Evolutionary conservation across 1,140 invertebrate genomes (phyloP).

Genomic region (Colletes gigas): DNA sequence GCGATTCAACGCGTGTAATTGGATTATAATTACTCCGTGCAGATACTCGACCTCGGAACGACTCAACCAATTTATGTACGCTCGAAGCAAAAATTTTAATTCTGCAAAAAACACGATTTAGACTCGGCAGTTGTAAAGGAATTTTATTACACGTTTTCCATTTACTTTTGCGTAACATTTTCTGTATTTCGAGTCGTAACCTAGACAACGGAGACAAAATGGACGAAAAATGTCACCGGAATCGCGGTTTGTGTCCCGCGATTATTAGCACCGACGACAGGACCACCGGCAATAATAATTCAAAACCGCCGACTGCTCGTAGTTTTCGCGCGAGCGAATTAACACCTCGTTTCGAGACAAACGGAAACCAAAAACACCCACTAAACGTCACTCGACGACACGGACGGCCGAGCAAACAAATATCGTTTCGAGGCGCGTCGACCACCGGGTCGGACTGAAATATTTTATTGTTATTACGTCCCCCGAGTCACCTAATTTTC

Average conservation of each 20-base stretch:
- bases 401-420: slow-evolving; percentile 14
- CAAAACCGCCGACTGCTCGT: slow-evolving; percentile 31
- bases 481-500: slow-evolving; percentile 28
- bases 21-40: slow-evolving; percentile 49
- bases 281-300: slow-evolving; percentile 44
- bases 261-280: slow-evolving; percentile 28
- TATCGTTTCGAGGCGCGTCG: neutral
- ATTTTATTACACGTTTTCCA: no score
- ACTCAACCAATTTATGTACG: no score
- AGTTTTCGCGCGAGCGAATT: slow-evolving; percentile 64
- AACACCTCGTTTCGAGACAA: slow-evolving; percentile 73
- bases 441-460: neutral
- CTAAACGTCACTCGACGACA: slow-evolving; percentile 65
- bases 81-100: no score
- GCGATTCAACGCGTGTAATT: slow-evolving; percentile 45
- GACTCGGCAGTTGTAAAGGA: no score
- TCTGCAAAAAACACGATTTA: no score
- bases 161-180: no score
- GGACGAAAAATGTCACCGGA: neutral
- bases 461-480: slow-evolving; percentile 54
- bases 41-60: slow-evolving; percentile 30
- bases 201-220: neutral
- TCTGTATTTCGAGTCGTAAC: neutral
- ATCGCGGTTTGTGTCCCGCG: neutral
- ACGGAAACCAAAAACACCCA: slow-evolving; percentile 72